phyloP scores from a whole-genome alignment of 2,888 invertebrate genomes.

The Steromphala cineraria region DNA sequence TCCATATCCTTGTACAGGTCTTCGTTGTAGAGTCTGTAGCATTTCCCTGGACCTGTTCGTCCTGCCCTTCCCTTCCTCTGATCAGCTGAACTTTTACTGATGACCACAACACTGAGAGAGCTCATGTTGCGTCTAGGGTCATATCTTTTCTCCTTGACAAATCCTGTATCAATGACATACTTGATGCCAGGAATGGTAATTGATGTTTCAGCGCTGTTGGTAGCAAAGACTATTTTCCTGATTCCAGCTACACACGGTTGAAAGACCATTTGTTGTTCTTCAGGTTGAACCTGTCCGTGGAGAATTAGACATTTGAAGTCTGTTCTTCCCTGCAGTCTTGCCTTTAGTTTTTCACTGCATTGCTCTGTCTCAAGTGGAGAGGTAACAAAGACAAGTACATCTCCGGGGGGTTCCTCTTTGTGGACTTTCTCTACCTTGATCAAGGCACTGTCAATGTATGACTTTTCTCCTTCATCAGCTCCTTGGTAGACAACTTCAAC shows the following conservation, averaged over 20 bases:
- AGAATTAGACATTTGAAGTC: constrained; percentile 58
- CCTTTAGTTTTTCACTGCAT: constrained; percentile 53
- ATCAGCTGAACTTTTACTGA: constrained; percentile 73
- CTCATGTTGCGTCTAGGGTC: constrained; percentile 68
- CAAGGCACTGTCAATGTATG: constrained; percentile 60
- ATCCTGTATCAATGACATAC: constrained; percentile 75
- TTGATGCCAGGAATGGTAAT: constrained; percentile 74
- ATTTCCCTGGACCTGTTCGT: constrained; percentile 71
- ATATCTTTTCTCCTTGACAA: constrained; percentile 72
- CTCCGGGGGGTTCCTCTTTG: constrained; percentile 56
- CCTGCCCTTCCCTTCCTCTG: constrained; percentile 76
- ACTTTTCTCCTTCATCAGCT: constrained; percentile 40
- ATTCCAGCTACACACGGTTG: constrained; percentile 43
- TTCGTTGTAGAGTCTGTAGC: constrained; percentile 72
- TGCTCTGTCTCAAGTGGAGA: constrained; percentile 70
- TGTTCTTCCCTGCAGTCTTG: constrained; percentile 28
- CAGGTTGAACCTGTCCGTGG: constrained; percentile 68
- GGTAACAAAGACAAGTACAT: constrained; percentile 75
- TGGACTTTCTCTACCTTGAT: constrained; percentile 66
- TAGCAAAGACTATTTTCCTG: constrained; percentile 74
- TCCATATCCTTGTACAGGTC: constrained; percentile 66
- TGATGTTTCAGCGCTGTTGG: constrained; percentile 76
- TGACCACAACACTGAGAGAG: constrained; percentile 56
- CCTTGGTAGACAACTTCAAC: constrained; percentile 67
- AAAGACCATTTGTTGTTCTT: constrained; percentile 72